phyloP scores from a whole-genome alignment of 2,113 vertebrate species.

The Eulemur macaco region DNA sequence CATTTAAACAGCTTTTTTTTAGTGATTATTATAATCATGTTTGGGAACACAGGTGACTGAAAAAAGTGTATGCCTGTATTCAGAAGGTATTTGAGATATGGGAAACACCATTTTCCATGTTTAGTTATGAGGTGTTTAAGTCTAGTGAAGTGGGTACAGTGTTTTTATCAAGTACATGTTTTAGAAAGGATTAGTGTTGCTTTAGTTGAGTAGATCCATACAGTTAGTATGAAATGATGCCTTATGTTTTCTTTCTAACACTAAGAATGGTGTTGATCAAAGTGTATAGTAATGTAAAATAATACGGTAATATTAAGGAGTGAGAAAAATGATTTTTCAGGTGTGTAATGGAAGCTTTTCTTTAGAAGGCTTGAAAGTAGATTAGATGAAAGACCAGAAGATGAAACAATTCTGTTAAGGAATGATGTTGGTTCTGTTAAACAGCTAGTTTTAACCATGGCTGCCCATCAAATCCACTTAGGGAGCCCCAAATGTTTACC shows the following conservation, averaged over 20 bases:
- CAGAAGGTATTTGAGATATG: neutral
- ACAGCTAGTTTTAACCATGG: neutral
- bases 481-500: neutral
- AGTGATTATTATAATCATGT: neutral
- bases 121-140: neutral
- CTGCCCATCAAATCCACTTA: neutral
- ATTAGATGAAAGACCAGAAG: neutral
- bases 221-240: neutral
- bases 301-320: neutral
- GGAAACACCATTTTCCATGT: neutral
- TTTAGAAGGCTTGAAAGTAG: neutral
- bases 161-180: neutral
- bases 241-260: neutral
- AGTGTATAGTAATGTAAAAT: neutral
- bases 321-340: neutral
- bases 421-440: neutral
- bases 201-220: neutral
- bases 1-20: neutral
- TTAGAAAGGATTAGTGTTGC: slow-evolving; percentile 15
- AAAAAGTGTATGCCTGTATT: neutral
- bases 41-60: neutral
- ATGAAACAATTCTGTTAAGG: neutral
- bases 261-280: neutral
- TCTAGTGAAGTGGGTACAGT: neutral
- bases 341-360: neutral